Evolutionary conservation across 2,888 invertebrate genomes (phyloP), one percentile per base, ranked within the genome.

Genomic region (Morpho deidamia): DNA sequence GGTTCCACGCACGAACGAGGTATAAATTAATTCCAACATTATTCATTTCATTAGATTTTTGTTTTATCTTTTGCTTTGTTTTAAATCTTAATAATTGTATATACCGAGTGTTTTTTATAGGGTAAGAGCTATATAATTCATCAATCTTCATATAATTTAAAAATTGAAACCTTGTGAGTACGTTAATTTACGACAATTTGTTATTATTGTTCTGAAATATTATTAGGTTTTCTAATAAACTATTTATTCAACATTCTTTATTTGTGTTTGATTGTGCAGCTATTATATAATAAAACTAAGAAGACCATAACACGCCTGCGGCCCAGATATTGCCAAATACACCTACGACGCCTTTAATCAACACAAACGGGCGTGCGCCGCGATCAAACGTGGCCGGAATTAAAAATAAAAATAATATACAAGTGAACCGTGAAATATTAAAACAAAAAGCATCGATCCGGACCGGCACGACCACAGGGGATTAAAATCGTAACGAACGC

Each of bases 401-500:
- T 72, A 74, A 72, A 76, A 74, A 70, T 67, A 77, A 59, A 54
- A 59, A 70, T 67, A 77, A 72, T 72, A 72, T 65, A 59, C 67
- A 70, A 69, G 53, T 53, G 54, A 60, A 49, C 60, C 58, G 68
- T 69, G 68, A 74, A 77, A 79, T 79, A 78, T 80, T 76, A 79
- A 81, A 68, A 83, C 80, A 76, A 80, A 82, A 83, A 64, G 65
- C 78, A 83, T 83, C 84, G 86, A 87, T 84, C 82, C 80, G 69
- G 71, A 70, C 74, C 67, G 71, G 72, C 72, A 59, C 71, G 68
- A 81, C 84, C 86, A 73, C 86, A 71, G 76, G 83, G 88, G 87
- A 86, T 87, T 87, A 86, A 82, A 85, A 85, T 85, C 80, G 80
- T 86, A 87, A 88, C 87, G 85, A 85, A 87, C 85, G 79, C 74